Conservation (phyloP, 1,140 invertebrate genomes). For the Lethocerus indicus region DNA sequence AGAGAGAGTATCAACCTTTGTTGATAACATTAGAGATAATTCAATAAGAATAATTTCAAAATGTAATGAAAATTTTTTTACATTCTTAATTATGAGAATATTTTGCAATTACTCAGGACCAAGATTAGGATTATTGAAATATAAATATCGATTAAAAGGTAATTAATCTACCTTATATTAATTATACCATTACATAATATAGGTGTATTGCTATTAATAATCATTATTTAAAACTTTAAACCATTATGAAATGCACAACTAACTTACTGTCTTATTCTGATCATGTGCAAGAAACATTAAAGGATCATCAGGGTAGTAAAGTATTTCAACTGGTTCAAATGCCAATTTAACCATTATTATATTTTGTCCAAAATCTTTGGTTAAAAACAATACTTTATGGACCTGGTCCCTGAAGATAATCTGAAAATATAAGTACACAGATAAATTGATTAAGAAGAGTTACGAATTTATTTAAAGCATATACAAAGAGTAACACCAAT, state of each 20-base stretch:
- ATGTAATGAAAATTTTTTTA: no score
- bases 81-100: no score
- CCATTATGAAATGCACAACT: constrained; percentile 8
- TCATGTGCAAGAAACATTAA: constrained; percentile 47
- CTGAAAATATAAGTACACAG: constrained; percentile 31
- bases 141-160: background rate
- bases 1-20: no score
- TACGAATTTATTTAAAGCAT: background rate
- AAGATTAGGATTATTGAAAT: background rate
- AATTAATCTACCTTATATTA: background rate
- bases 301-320: constrained; percentile 48
- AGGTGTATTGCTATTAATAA: constrained; percentile 1
- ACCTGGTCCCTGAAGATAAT: constrained; percentile 67
- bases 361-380: constrained; percentile 47
- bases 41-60: no score
- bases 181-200: background rate
- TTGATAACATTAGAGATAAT: no score
- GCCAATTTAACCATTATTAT: constrained; percentile 38
- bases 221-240: constrained; percentile 11
- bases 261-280: constrained; percentile 44
- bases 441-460: background rate
- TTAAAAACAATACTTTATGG: constrained; percentile 61
- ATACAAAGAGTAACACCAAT: background rate
- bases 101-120: no score
- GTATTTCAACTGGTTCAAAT: constrained; percentile 60